Conservation (phyloP, 1,140 invertebrate species). For the Scaptomyza graminum region DNA sequence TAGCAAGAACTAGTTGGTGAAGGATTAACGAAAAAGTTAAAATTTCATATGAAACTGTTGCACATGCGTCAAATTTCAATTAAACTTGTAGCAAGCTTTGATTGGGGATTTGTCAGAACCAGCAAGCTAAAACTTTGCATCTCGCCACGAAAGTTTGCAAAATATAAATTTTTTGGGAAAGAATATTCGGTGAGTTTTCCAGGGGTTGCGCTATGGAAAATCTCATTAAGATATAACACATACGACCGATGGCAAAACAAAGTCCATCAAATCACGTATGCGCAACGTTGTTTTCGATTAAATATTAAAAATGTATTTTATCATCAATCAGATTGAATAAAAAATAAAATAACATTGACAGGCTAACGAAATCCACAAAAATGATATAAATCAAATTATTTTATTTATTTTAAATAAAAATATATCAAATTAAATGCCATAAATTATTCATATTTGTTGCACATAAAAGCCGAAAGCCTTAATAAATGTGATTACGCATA, state of each 20-base stretch:
- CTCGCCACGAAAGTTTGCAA: too few relatives aligned
- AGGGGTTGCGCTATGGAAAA: neutral
- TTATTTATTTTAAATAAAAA: neutral
- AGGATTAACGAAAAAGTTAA: too few relatives aligned
- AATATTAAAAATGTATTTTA: constrained; percentile 1
- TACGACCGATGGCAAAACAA: constrained; percentile 3
- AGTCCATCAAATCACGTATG: neutral
- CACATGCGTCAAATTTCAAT: too few relatives aligned
- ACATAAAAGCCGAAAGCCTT: neutral
- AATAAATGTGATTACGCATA: constrained; percentile 43
- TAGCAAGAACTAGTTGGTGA: too few relatives aligned
- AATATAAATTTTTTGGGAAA: neutral
- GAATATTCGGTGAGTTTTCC: neutral
- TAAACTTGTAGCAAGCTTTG: too few relatives aligned
- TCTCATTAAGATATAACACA: constrained; percentile 1
- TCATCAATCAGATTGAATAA: neutral
- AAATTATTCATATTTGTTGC: neutral
- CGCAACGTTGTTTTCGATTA: neutral
- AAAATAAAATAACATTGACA: neutral
- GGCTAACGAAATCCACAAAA: neutral
- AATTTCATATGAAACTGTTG: too few relatives aligned
- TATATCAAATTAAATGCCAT: constrained; percentile 6
- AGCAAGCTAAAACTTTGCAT: too few relatives aligned
- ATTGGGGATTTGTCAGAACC: too few relatives aligned
- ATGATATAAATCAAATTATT: neutral